Evolutionary conservation across 2,113 vertebrate genomes (phyloP).

Genomic region (Nanorana parkeri): DNA sequence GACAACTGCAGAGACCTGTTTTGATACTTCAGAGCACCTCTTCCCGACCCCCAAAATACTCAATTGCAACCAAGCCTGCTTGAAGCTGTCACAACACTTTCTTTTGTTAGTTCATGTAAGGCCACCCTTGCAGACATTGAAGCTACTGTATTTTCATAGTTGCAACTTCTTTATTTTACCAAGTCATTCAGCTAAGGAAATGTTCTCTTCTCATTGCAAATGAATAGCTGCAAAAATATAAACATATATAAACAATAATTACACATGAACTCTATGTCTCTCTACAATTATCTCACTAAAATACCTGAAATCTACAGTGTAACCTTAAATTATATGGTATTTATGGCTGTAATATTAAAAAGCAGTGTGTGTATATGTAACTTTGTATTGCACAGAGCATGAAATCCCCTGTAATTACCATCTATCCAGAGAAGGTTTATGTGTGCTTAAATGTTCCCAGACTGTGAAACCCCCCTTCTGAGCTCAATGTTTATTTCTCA

Average conservation of each 20-base stretch:
- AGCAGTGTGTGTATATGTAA: constrained; percentile 6
- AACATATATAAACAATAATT: constrained; percentile 20
- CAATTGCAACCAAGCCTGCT: too few species aligned
- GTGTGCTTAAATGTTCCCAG: neutral
- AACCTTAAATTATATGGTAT: neutral
- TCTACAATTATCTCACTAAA: constrained; percentile 2
- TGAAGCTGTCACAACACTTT: too few species aligned
- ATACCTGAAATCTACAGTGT: neutral
- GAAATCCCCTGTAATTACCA: constrained; percentile 32
- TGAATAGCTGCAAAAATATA: constrained; percentile 3
- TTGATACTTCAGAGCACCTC: too few species aligned
- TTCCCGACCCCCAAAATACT: too few species aligned
- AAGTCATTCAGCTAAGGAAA: neutral
- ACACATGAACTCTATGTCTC: neutral
- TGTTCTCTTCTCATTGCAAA: neutral
- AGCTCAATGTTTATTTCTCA: neutral
- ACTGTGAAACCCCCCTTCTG: constrained; percentile 1
- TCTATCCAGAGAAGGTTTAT: neutral
- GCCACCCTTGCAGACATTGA: too few species aligned
- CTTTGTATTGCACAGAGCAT: neutral
- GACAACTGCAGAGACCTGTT: too few species aligned
- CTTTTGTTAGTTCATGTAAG: too few species aligned
- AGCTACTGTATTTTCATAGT: too few species aligned
- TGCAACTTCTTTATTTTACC: too few species aligned
- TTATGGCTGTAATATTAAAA: constrained; percentile 13